Conservation (phyloP, 2,888 invertebrate genomes). For the Calliopum simillimum region DNA sequence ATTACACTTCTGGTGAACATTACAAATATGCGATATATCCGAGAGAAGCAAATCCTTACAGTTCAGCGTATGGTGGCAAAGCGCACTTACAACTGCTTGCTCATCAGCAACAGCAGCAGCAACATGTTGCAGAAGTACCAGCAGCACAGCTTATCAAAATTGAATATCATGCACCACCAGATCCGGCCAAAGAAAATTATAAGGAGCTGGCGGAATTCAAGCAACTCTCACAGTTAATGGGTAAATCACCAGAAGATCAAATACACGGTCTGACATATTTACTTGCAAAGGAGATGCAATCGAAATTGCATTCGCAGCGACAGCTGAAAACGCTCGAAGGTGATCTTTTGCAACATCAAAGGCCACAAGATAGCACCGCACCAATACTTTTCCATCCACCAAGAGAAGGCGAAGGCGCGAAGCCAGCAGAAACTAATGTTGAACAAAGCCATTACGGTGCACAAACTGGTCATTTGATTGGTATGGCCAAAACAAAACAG, state of each 20-base stretch:
- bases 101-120: background rate
- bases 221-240: constrained; percentile 68
- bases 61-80: constrained; percentile 2
- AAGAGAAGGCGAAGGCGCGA: background rate
- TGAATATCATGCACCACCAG: constrained; percentile 54
- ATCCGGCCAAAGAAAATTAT: constrained; percentile 54
- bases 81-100: background rate
- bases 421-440: constrained; percentile 22
- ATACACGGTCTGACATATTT: constrained; percentile 69
- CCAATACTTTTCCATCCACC: constrained; percentile 63
- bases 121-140: constrained; percentile 1
- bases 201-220: constrained; percentile 59
- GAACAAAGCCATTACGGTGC: constrained; percentile 44
- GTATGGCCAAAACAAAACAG: constrained; percentile 61
- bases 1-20: constrained; percentile 45
- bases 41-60: background rate
- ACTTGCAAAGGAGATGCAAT: constrained; percentile 64
- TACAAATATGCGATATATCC: constrained; percentile 48
- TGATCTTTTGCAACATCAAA: constrained; percentile 16
- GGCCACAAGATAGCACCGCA: constrained; percentile 61
- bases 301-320: constrained; percentile 51
- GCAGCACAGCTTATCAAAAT: constrained; percentile 52
- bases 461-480: constrained; percentile 55
- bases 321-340: constrained; percentile 49
- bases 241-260: constrained; percentile 69